phyloP scores from a whole-genome alignment of 1,140 invertebrate genomes.

The Littorina saxatilis region DNA sequence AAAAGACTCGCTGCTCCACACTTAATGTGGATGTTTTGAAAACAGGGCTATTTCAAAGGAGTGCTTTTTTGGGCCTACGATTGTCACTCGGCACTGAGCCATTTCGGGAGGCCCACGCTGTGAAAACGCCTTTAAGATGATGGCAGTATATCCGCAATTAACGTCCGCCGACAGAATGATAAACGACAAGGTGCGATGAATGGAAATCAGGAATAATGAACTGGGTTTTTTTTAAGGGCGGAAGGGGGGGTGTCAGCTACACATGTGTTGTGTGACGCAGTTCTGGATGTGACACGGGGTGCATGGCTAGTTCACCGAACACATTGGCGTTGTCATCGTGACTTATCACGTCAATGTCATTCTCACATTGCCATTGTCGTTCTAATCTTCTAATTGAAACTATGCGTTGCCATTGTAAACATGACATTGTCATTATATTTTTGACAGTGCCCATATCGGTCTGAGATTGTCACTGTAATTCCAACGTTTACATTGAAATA shows the following conservation, averaged over 20 bases:
- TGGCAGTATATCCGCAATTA: slow-evolving; percentile 14
- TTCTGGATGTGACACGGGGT: background rate
- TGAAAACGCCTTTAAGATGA: slow-evolving; percentile 9
- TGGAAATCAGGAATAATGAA: slow-evolving; percentile 1
- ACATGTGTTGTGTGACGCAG: background rate
- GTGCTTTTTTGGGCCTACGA: background rate
- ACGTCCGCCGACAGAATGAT: slow-evolving; percentile 11
- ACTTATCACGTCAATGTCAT: no score
- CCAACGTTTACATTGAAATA: no score
- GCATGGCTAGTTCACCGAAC: background rate
- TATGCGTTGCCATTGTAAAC: no score
- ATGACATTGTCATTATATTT: no score
- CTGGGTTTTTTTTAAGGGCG: background rate
- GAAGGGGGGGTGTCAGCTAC: background rate
- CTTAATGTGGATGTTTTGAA: slow-evolving; percentile 15
- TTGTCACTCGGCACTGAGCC: background rate
- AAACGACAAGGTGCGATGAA: background rate
- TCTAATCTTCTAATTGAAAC: no score
- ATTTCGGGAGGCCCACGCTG: slow-evolving; percentile 11
- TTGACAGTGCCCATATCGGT: no score
- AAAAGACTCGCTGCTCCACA: background rate
- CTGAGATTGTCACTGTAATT: no score
- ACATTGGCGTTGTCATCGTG: no score
- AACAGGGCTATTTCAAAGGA: background rate
- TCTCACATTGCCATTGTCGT: no score